Evolutionary conservation across 2,797 vertebrate species (phyloP).

Genomic region (Naso thynnoides): DNA sequence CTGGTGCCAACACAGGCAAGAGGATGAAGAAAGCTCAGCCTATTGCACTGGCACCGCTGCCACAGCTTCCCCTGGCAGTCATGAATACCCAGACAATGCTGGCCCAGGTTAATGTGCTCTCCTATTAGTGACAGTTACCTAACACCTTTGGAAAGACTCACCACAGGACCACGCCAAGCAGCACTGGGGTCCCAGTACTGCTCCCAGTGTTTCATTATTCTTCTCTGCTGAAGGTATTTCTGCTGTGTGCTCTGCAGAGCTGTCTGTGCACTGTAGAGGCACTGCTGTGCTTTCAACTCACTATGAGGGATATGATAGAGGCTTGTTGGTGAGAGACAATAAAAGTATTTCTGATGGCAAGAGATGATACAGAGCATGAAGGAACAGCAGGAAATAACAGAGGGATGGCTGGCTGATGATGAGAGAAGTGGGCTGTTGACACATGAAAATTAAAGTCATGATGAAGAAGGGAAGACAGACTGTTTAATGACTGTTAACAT

Average conservation of each 20-base stretch:
- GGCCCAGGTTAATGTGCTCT: conserved; percentile 40
- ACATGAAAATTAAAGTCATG: background rate
- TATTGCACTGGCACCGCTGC: conserved; percentile 41
- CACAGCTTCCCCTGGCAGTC: conserved; percentile 41
- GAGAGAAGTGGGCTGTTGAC: background rate
- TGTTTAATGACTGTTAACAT: background rate
- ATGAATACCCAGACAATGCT: conserved; percentile 45
- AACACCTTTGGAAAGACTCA: conserved; percentile 46
- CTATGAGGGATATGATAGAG: background rate
- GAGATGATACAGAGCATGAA: background rate
- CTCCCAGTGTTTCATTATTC: conserved; percentile 12
- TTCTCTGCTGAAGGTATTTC: conserved; percentile 6
- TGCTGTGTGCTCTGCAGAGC: conserved; percentile 13
- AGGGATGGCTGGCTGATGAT: background rate
- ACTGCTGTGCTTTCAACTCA: background rate
- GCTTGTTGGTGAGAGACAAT: conserved; percentile 1
- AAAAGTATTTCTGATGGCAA: background rate
- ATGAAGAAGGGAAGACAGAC: background rate
- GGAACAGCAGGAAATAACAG: background rate
- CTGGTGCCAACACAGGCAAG: conserved; percentile 47
- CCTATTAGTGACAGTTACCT: conserved; percentile 45
- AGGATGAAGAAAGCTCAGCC: conserved; percentile 54
- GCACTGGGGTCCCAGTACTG: background rate
- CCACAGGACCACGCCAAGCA: conserved; percentile 20
- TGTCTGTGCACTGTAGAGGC: conserved; percentile 1